These are phyloP conservation scores for Xanthia icteritia DNA, from an alignment of 2,888 invertebrate species.

Conservation along the genomic window DNA sequence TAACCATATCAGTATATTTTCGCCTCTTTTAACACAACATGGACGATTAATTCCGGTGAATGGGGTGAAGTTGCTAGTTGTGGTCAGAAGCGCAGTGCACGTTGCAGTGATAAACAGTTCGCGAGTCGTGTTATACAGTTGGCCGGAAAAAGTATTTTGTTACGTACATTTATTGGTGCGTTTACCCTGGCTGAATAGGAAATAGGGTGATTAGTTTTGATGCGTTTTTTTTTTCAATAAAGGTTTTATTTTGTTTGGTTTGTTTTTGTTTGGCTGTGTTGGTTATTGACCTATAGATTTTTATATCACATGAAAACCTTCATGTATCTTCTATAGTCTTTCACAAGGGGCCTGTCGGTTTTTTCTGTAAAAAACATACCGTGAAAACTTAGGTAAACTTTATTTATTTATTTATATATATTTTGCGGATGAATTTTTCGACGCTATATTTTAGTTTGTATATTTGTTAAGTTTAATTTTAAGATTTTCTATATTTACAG, in stretches of 20 bases:
- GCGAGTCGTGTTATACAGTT: conserved; percentile 61
- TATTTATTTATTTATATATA: too few species aligned
- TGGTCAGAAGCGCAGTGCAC: conserved; percentile 66
- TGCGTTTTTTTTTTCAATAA: not conserved
- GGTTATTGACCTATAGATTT: too few species aligned
- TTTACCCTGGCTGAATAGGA: conserved; percentile 61
- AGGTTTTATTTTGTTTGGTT: not conserved
- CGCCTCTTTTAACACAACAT: conserved; percentile 59
- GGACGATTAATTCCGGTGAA: conserved; percentile 71
- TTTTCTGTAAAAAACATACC: too few species aligned
- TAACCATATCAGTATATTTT: conserved; percentile 60
- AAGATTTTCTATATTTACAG: too few species aligned
- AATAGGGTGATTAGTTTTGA: conserved; percentile 10
- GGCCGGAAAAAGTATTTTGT: conserved; percentile 66
- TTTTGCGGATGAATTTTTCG: too few species aligned
- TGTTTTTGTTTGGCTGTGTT: not conserved
- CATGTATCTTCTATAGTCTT: too few species aligned
- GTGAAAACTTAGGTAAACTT: too few species aligned
- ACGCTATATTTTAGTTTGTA: too few species aligned
- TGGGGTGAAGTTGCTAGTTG: conserved; percentile 69
- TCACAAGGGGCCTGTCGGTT: too few species aligned
- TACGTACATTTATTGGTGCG: conserved; percentile 65
- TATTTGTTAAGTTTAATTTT: too few species aligned
- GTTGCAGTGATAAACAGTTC: conserved; percentile 71
- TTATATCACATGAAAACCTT: too few species aligned